Conservation (phyloP, 2,113 vertebrate species). For the Passer domesticus region DNA sequence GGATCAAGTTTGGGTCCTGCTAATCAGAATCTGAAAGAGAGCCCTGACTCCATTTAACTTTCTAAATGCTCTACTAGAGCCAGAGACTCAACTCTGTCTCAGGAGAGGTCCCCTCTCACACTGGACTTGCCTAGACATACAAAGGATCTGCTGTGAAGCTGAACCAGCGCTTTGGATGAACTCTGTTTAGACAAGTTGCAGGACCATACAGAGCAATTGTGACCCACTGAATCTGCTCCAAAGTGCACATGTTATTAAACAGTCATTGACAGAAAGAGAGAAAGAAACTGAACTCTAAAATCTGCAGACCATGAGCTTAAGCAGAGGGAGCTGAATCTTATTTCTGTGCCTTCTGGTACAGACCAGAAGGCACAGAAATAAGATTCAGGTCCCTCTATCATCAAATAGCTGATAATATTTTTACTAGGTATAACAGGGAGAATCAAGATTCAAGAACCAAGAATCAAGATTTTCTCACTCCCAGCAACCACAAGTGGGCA, state of each 20-base stretch:
- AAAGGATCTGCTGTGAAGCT: not conserved
- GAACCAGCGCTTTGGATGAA: not conserved
- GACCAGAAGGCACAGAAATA: not conserved
- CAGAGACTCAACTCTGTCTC: not conserved
- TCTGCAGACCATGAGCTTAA: not conserved
- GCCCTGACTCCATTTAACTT: not conserved
- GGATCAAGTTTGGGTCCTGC: not conserved
- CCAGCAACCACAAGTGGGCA: not conserved
- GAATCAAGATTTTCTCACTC: not conserved
- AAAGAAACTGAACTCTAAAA: not conserved
- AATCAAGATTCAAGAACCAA: not conserved
- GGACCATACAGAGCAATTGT: not conserved
- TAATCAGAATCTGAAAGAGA: not conserved
- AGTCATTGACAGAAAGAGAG: not conserved
- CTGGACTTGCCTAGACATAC: not conserved
- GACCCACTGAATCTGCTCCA: not conserved
- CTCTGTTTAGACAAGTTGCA: not conserved
- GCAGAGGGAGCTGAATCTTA: too few species aligned
- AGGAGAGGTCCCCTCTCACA: not conserved
- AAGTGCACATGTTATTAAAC: not conserved
- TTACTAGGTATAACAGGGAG: not conserved
- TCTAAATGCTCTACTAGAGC: not conserved
- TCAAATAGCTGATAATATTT: not conserved
- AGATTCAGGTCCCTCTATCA: not conserved
- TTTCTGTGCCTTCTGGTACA: too few species aligned